These are phyloP conservation scores for Centroberyx gerrardi DNA, from an alignment of 2,797 vertebrate genomes.

Conservation along the genomic window DNA sequence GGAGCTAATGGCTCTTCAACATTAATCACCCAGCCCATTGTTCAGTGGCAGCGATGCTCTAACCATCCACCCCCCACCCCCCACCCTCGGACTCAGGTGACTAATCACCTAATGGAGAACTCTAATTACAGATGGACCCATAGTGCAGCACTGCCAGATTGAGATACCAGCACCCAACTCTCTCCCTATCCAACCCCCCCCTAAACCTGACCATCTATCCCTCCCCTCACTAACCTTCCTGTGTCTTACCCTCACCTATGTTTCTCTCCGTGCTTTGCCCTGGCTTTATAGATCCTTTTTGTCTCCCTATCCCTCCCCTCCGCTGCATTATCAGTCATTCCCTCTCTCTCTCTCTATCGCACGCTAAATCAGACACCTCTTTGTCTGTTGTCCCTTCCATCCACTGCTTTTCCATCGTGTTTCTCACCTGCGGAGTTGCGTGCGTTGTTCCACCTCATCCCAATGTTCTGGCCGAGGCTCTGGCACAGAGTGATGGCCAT, in stretches of 20 bases:
- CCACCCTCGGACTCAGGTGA: conserved; percentile 58
- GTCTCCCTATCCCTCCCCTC: background rate
- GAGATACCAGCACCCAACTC: conserved; percentile 16
- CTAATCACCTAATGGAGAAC: conserved; percentile 66
- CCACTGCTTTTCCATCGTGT: background rate
- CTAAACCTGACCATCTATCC: conserved; percentile 8
- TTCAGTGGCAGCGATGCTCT: conserved; percentile 43
- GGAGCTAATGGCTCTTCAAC: conserved; percentile 36
- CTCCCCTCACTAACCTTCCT: background rate
- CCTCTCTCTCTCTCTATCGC: background rate
- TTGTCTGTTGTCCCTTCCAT: background rate
- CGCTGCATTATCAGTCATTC: background rate
- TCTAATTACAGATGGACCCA: conserved; percentile 62
- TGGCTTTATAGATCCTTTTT: background rate
- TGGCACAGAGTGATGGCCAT: conserved; percentile 95
- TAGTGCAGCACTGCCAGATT: conserved; percentile 37
- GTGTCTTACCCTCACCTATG: conserved; percentile 8
- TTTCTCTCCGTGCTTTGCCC: background rate
- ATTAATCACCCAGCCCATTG: conserved; percentile 63
- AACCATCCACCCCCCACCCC: conserved; percentile 14
- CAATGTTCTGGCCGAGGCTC: conserved; percentile 95
- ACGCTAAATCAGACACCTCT: background rate
- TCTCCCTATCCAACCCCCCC: background rate
- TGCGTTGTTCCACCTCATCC: conserved; percentile 96
- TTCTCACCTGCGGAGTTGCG: conserved; percentile 89